Percentiles rank a stretch among this genome's conserved stretches.
Conservation (phyloP, 2,113 vertebrate species). For the Heptranchias perlo region DNA sequence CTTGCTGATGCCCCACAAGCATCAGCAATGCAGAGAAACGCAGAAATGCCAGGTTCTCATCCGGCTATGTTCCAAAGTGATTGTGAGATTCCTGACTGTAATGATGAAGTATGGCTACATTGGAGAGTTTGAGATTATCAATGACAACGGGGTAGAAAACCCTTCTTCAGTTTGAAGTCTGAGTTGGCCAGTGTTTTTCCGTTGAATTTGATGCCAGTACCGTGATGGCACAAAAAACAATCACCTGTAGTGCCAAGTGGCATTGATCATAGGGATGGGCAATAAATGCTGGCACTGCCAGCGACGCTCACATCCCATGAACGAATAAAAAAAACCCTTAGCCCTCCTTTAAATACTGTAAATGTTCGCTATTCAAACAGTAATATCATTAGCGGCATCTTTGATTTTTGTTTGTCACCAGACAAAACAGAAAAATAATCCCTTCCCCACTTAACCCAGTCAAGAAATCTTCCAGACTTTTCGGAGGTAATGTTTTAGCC, state of each 20-base stretch:
- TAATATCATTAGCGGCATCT: background rate
- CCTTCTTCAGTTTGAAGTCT: background rate
- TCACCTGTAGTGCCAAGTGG: background rate
- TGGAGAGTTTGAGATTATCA: constrained; percentile 27
- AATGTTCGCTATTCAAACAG: too few species aligned
- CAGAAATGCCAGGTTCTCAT: background rate
- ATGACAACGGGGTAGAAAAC: background rate
- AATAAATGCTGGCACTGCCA: too few species aligned
- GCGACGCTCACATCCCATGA: too few species aligned
- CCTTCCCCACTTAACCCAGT: too few species aligned
- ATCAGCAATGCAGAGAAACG: constrained; percentile 5
- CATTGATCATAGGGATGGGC: too few species aligned
- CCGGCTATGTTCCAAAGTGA: background rate
- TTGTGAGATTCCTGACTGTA: background rate
- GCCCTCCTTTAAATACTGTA: too few species aligned
- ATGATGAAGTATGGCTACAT: background rate
- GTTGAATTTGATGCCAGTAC: background rate
- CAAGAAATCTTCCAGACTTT: background rate
- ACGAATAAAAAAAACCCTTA: too few species aligned
- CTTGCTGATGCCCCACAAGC: background rate
- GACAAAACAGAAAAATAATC: background rate
- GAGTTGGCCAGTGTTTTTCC: background rate
- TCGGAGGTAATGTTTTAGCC: background rate
- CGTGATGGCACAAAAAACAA: background rate
- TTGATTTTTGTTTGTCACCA: too few species aligned